These are phyloP conservation scores for Buathra laborator DNA, from an alignment of 2,888 invertebrate species.

Conservation along the genomic window DNA sequence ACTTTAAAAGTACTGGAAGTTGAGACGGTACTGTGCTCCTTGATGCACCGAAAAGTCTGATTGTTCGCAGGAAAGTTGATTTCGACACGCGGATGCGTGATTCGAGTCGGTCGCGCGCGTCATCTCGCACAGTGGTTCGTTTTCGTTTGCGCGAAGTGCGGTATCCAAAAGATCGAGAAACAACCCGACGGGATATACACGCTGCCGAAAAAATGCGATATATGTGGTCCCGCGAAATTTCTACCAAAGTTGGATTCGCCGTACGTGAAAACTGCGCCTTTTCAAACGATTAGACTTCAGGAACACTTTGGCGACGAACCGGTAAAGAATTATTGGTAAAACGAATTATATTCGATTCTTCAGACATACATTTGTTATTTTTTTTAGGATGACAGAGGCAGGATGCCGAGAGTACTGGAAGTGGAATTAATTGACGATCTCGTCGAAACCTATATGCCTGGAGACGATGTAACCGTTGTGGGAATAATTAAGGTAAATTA, in stretches of 20 bases:
- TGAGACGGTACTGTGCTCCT: too few species aligned
- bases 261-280: constrained; percentile 91
- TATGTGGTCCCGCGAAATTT: constrained; percentile 89
- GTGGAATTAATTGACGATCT: constrained; percentile 93
- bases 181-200: constrained; percentile 88
- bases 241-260: constrained; percentile 88
- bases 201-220: constrained; percentile 87
- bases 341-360: neutral
- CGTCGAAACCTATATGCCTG: constrained; percentile 93
- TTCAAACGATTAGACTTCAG: constrained; percentile 93
- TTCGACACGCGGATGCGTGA: constrained; percentile 94
- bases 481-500: constrained; percentile 91
- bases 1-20: too few species aligned
- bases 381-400: constrained; percentile 89
- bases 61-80: constrained; percentile 89
- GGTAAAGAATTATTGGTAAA: constrained; percentile 82
- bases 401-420: constrained; percentile 93
- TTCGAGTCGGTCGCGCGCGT: constrained; percentile 91
- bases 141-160: constrained; percentile 91
- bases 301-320: constrained; percentile 91
- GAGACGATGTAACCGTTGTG: constrained; percentile 94
- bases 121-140: constrained; percentile 92
- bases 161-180: constrained; percentile 83
- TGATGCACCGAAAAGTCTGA: neutral
- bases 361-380: constrained; percentile 23